phyloP scores from a whole-genome alignment of 2,888 invertebrate species.

The Tupiocoris notatus region DNA sequence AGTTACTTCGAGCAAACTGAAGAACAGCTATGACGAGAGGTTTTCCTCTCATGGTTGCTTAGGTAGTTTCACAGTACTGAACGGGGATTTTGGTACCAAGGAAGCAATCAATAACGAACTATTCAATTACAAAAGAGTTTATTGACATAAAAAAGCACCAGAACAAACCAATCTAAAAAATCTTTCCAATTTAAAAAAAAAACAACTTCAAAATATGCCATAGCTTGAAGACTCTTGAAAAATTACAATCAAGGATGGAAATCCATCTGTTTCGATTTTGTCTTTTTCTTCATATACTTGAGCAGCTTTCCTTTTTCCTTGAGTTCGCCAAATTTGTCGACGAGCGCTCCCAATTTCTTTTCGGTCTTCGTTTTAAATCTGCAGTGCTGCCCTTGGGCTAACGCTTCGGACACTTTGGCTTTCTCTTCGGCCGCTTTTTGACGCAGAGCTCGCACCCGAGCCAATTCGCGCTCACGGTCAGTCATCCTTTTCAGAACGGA shows the following conservation, averaged over 20 bases:
- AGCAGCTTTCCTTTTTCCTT: constrained; percentile 74
- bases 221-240: neutral
- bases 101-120: no score
- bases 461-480: constrained; percentile 31
- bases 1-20: no score
- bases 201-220: neutral
- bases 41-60: no score
- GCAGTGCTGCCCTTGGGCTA: constrained; percentile 31
- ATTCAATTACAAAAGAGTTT: no score
- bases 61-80: no score
- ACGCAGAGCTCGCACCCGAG: constrained; percentile 43
- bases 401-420: constrained; percentile 35
- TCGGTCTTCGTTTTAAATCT: constrained; percentile 55
- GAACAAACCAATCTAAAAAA: no score
- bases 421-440: constrained; percentile 33
- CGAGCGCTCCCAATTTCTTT: constrained; percentile 68
- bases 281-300: constrained; percentile 75
- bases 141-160: no score
- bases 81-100: no score
- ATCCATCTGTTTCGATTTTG: neutral
- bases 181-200: neutral
- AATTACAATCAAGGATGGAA: neutral
- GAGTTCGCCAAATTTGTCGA: constrained; percentile 76
- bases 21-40: no score
- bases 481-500: constrained; percentile 65